A percentile compares a stretch with the other conserved stretches of the same genome.
Evolutionary conservation across 2,888 invertebrate genomes (phyloP).

Genomic region (Harpalus rufipes): DNA sequence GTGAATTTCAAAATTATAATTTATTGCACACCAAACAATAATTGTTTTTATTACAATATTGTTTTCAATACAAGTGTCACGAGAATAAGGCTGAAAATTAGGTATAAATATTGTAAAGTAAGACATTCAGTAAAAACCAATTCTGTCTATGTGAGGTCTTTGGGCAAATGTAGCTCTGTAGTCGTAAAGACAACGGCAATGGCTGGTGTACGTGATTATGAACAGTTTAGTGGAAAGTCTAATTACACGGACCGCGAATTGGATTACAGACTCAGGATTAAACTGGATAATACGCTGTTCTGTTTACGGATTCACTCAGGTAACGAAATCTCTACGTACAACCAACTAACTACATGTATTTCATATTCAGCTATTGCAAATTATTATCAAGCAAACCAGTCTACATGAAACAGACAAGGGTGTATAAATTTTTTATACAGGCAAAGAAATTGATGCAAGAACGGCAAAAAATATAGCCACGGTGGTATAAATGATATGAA

Average conservation of each 20-base stretch:
- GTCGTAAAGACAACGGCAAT: not conserved
- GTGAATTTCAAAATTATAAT: too few species aligned
- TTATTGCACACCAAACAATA: too few species aligned
- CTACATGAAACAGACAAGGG: not conserved
- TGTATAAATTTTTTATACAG: not conserved
- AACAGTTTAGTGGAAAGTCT: slow-evolving; percentile 39
- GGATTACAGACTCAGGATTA: slow-evolving; percentile 36
- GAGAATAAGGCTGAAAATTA: too few species aligned
- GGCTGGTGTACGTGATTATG: slow-evolving; percentile 14
- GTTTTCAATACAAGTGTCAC: too few species aligned
- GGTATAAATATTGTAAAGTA: too few species aligned
- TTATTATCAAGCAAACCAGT: not conserved
- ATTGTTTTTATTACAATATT: too few species aligned
- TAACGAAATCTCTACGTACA: slow-evolving; percentile 7
- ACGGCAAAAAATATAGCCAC: not conserved
- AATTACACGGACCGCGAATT: slow-evolving; percentile 31
- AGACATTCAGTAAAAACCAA: too few species aligned
- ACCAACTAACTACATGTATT: not conserved
- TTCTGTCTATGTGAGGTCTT: too few species aligned
- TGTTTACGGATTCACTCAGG: slow-evolving; percentile 29
- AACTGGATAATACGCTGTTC: slow-evolving; percentile 29
- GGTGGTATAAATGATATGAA: slow-evolving; percentile 21
- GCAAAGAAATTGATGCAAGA: not conserved
- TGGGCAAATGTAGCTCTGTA: too few species aligned
- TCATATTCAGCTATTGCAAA: not conserved